Conservation (phyloP, 2,888 invertebrate genomes). For the Sacculina carcini region DNA sequence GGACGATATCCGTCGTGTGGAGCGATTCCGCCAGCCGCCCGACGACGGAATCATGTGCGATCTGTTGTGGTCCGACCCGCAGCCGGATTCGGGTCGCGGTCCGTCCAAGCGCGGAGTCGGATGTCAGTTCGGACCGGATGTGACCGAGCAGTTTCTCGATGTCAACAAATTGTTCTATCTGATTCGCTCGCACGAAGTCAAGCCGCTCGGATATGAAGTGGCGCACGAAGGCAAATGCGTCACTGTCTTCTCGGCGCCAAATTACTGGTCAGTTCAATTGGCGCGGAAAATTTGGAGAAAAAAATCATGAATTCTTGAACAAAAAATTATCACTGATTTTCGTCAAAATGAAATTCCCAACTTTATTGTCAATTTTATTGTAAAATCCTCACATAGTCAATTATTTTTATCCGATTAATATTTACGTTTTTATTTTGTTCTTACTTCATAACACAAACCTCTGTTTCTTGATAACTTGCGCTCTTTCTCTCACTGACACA, state of each 20-base stretch:
- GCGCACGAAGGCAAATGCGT: constrained; percentile 87
- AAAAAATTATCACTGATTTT: too few relatives aligned
- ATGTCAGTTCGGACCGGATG: constrained; percentile 94
- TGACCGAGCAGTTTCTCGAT: constrained; percentile 59
- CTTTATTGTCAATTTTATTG: too few relatives aligned
- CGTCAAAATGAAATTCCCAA: too few relatives aligned
- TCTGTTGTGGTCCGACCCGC: constrained; percentile 94
- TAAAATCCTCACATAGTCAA: too few relatives aligned
- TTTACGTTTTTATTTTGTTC: too few relatives aligned
- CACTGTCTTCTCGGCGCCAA: constrained; percentile 97
- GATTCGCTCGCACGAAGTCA: constrained; percentile 76
- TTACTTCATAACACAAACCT: too few relatives aligned
- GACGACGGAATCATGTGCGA: constrained; percentile 96
- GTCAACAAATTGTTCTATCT: constrained; percentile 73
- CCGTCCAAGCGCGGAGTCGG: constrained; percentile 94
- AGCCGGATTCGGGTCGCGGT: constrained; percentile 57
- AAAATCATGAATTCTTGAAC: too few relatives aligned
- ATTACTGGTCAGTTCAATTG: constrained; percentile 54
- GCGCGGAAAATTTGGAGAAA: too few relatives aligned
- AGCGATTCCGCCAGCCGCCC: constrained; percentile 86
- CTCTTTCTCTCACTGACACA: too few relatives aligned
- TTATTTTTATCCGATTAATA: too few relatives aligned
- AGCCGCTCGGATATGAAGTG: constrained; percentile 81
- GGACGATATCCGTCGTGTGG: constrained; percentile 61
- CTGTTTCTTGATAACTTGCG: too few relatives aligned